Percentiles rank a stretch among this genome's conserved stretches.
phyloP scores from a whole-genome alignment of 2,797 vertebrate species.

The Hypotaenidia okinawae region DNA sequence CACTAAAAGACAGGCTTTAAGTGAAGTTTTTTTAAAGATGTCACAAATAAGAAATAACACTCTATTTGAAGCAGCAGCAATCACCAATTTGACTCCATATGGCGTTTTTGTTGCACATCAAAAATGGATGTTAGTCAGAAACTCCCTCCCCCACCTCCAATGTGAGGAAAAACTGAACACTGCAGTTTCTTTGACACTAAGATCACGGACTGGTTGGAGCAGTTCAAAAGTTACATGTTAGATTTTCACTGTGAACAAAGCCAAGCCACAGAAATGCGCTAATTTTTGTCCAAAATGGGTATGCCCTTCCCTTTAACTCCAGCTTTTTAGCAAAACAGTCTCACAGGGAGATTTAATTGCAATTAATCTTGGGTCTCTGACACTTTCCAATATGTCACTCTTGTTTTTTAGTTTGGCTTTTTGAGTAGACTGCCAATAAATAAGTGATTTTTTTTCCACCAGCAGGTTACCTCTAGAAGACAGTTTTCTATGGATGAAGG shows the following conservation, averaged over 20 bases:
- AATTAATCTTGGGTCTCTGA: background rate
- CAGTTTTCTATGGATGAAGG: slow-evolving; percentile 46
- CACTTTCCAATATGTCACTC: slow-evolving; percentile 37
- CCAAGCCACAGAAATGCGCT: background rate
- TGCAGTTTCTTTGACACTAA: background rate
- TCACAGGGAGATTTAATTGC: background rate
- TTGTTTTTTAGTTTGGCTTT: slow-evolving; percentile 34
- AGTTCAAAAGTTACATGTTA: background rate
- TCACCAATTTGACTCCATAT: slow-evolving; percentile 55
- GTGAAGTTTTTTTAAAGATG: background rate
- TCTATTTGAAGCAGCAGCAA: slow-evolving; percentile 23
- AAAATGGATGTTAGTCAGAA: slow-evolving; percentile 41
- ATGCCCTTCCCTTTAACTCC: background rate
- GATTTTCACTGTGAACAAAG: background rate
- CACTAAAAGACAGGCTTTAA: slow-evolving; percentile 33
- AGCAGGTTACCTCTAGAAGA: slow-evolving; percentile 52
- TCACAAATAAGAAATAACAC: slow-evolving; percentile 35
- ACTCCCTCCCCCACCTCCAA: background rate
- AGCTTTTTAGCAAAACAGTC: background rate
- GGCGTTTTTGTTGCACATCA: slow-evolving; percentile 50
- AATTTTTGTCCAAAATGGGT: background rate
- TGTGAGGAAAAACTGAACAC: background rate
- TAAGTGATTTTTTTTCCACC: slow-evolving; percentile 39
- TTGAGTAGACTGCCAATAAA: slow-evolving; percentile 56
- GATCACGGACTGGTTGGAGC: background rate